Evolutionary conservation across 2,113 vertebrate genomes (phyloP).

Genomic region (Mirza zaza): DNA sequence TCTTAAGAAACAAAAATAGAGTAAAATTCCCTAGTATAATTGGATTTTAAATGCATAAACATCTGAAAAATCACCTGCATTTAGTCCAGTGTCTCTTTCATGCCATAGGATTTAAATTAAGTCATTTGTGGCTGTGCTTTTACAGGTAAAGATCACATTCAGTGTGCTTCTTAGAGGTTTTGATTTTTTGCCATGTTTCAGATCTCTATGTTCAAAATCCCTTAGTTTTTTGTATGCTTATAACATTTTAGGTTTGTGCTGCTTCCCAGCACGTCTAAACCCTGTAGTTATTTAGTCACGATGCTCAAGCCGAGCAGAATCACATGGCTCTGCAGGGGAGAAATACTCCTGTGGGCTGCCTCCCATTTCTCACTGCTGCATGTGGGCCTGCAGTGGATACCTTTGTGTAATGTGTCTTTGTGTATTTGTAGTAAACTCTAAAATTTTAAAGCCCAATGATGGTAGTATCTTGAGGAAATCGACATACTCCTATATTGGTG

Average conservation of each 20-base stretch:
- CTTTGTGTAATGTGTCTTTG: neutral
- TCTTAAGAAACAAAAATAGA: neutral
- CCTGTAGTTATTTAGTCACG: fast-evolving
- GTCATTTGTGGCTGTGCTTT: neutral
- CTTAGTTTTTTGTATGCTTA: neutral
- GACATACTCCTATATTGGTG: neutral
- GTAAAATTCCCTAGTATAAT: neutral
- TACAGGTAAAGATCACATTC: neutral
- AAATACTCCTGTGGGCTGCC: neutral
- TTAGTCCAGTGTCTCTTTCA: neutral
- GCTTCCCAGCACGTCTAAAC: neutral
- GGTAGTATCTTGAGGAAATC: neutral
- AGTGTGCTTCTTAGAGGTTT: neutral
- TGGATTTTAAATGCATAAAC: neutral
- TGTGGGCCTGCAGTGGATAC: neutral
- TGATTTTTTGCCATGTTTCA: neutral
- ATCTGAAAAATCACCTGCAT: neutral
- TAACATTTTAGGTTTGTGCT: neutral
- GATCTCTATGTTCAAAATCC: neutral
- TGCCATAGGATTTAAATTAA: neutral
- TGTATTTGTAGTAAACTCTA: neutral
- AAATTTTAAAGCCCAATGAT: neutral
- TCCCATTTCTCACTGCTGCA: neutral
- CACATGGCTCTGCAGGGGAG: neutral
- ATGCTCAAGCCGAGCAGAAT: neutral